phyloP scores from a whole-genome alignment of 2,797 vertebrate genomes.

The Spheniscus humboldti region DNA sequence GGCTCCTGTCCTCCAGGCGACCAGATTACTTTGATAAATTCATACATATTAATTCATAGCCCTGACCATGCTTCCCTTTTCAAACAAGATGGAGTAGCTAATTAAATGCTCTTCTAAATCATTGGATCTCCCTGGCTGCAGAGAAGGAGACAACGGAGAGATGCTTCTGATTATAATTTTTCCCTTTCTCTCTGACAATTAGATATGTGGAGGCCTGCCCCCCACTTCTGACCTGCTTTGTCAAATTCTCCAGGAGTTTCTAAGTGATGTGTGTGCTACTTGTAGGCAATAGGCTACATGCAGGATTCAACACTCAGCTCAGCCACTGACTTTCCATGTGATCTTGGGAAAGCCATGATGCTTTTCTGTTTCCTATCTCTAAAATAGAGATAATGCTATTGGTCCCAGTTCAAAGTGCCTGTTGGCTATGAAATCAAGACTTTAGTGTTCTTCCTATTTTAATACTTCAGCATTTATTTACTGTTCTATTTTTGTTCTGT shows the following conservation, averaged over 20 bases:
- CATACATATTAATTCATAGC: neutral
- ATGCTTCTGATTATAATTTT: neutral
- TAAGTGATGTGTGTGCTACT: fast-evolving
- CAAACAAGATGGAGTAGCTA: neutral
- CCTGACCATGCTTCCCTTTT: neutral
- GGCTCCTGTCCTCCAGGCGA: neutral
- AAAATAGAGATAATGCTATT: neutral
- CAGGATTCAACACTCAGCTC: neutral
- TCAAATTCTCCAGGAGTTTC: neutral
- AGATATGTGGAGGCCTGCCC: neutral
- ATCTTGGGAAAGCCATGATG: neutral
- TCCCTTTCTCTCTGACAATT: neutral
- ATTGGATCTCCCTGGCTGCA: neutral
- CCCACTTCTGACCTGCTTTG: neutral
- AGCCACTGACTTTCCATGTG: fast-evolving
- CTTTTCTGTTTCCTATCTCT: neutral
- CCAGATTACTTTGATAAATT: neutral
- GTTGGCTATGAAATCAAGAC: neutral
- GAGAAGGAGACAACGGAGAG: neutral
- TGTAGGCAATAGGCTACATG: fast-evolving
- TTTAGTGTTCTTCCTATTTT: neutral
- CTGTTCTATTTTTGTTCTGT: neutral
- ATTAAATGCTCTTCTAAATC: neutral
- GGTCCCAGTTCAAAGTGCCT: neutral
- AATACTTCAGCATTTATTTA: neutral